A percentile compares a stretch with the other conserved stretches of the same genome.
These are phyloP conservation scores for Micrasema minimum DNA, from an alignment of 1,140 invertebrate species.

Conservation along the genomic window DNA sequence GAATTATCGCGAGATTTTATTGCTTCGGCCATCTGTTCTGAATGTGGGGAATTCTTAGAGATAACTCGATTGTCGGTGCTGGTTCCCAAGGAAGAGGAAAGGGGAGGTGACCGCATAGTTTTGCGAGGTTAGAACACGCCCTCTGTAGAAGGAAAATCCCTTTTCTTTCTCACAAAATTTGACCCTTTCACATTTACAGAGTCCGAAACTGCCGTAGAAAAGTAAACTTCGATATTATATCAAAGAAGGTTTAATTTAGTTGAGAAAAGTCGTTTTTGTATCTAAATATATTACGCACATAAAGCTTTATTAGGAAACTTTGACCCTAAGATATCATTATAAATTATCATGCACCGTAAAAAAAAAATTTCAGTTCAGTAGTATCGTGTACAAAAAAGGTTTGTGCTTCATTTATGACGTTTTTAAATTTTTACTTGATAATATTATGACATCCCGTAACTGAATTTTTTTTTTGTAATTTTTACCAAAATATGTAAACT, in stretches of 20 bases:
- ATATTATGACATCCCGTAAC: too few relatives aligned
- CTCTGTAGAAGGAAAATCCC: slow-evolving; percentile 9
- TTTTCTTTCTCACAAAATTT: slow-evolving; percentile 1
- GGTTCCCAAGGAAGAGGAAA: background rate
- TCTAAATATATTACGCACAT: too few relatives aligned
- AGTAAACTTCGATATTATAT: background rate
- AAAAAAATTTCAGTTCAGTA: too few relatives aligned
- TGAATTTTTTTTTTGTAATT: too few relatives aligned
- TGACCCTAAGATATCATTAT: too few relatives aligned
- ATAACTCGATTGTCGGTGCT: slow-evolving; percentile 25
- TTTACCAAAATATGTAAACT: too few relatives aligned
- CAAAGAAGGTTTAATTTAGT: background rate
- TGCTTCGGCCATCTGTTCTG: slow-evolving; percentile 20
- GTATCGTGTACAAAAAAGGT: too few relatives aligned
- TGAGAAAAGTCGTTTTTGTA: background rate
- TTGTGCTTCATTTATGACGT: too few relatives aligned
- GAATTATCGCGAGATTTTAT: slow-evolving; percentile 22
- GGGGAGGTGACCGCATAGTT: slow-evolving; percentile 18
- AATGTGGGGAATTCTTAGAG: slow-evolving; percentile 18
- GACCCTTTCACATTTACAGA: background rate
- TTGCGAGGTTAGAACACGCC: slow-evolving; percentile 1
- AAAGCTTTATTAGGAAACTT: too few relatives aligned
- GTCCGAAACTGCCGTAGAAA: slow-evolving; percentile 10
- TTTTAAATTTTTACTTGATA: too few relatives aligned
- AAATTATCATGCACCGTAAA: too few relatives aligned